Evolutionary conservation across 2,888 invertebrate species (phyloP), one percentile per base, ranked within the genome.

Genomic region (Phasia obesa): DNA sequence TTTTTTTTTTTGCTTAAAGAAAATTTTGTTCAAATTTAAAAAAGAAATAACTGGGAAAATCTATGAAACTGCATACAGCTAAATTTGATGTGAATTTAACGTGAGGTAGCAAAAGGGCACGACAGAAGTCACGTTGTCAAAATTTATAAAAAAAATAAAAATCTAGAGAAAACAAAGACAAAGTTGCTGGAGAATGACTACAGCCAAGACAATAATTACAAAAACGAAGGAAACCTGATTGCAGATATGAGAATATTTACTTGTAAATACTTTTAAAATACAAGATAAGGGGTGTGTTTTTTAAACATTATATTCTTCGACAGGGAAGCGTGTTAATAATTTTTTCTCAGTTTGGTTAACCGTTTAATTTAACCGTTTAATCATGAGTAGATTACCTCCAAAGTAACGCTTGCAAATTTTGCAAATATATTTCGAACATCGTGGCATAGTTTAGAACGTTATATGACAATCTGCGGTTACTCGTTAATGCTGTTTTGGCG

Each of bases 71-170:
- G 42, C 11, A n/a, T 23, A 53, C 42, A 53, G 42, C 15, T 21
- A 74, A 79, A 79, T 70, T 83, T 53, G 71, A 79, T 75, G 78
- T 71, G 75, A 79, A 83, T 62, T 76, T 76, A 79, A 79, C 83
- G 83, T 83, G 79, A 71, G 75, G 79, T 83, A 79, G 79, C 83
- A 83, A 83, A 83, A 83, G 83, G 83, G 75, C 83, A 83, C 53
- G 60, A 75, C 71, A 83, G 71, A 75, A 83, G 79, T 79, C 83
- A 83, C 79, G 83, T 83, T 83, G 83, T 83, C 79, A 83, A 76
- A 79, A 69, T 77, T 70, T 51, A 55, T 57, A 27, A 57, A 35
- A 57, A 70, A 69, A 47, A n/a, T 23, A 60, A 35, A 53, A 49
- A 2, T 19, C 7, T 4, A 49, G 2, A 7, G n/a, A 2, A 17